phyloP scores from a whole-genome alignment of 2,797 vertebrate genomes.

The Anguilla obscura region DNA sequence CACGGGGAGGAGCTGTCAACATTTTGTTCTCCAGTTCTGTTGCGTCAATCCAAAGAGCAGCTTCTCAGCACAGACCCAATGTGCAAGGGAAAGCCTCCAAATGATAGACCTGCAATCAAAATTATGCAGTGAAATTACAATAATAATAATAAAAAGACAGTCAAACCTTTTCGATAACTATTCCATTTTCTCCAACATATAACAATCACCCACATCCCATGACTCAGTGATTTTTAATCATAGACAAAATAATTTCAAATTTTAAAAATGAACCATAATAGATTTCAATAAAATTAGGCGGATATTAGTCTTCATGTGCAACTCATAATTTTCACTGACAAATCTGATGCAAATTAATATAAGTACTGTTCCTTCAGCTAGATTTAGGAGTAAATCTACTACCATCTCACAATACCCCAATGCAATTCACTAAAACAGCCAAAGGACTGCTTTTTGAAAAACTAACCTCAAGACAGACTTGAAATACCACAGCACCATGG shows the following conservation, averaged over 20 bases:
- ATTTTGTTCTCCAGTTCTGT: not conserved
- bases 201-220: not conserved
- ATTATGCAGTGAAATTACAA: not conserved
- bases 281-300: not conserved
- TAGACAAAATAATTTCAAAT: too few species aligned
- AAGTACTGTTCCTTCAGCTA: too few species aligned
- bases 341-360: too few species aligned
- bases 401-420: too few species aligned
- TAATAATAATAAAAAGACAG: not conserved
- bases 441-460: not conserved
- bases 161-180: not conserved
- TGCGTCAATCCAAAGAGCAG: conserved; percentile 12
- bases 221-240: not conserved
- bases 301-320: too few species aligned
- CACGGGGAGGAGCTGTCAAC: not conserved
- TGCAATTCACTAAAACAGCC: not conserved
- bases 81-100: not conserved
- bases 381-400: too few species aligned
- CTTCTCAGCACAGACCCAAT: conserved; percentile 9
- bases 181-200: not conserved
- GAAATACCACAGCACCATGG: not conserved
- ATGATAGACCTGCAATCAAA: conserved; percentile 12
- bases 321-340: too few species aligned
- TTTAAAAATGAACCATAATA: too few species aligned
- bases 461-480: not conserved